Base-by-base conservation (phyloP, 2,797 vertebrate species). In the Ispidina picta region DNA sequence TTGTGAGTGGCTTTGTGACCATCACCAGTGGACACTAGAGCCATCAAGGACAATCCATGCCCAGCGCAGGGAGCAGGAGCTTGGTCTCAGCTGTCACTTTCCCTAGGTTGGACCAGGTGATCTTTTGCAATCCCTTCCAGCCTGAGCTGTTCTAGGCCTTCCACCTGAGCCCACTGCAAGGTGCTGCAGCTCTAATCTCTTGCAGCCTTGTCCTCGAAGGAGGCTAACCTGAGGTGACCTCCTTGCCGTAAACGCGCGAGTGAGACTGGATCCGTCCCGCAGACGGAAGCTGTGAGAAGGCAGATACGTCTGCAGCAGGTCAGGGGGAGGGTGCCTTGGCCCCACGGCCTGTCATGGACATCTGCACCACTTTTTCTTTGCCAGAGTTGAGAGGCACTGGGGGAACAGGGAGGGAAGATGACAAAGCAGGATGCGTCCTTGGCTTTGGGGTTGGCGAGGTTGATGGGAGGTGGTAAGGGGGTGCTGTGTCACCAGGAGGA, bases 351-450 rank as follows among this genome's bases (percentile, higher is more conserved):
- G 20, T 28, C 2, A 0, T 8, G 43, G 59, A 39, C 12, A 4
- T 13, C 9, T 31, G 31, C 3, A 3, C 20, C 44, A 39, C 25
- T 62, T 83, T 69, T 56, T 33, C 77, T 59, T 66, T 83, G 46
- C 23, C 9, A 3, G 4, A 17, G 14, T 7, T 75, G 35, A 39
- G 44, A 58, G 12, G 25, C 11, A 26, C 2, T 33, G 12, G 26
- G 20, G 35, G 35, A 75, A 28, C 23, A 14, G 43, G 29, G 37
- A 37, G 37, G 49, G 39, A 58, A 74, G 28, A 17, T 15, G 29
- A n/a, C 10, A 28, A 15, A 43, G 17, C 1, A 1, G 9, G 18
- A 8, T 12, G 4, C 5, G 3, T 28, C 2, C 0, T 12, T 65
- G 70, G 25, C 37, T 66, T 51, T 60, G 46, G 29, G 18, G 5